These are phyloP conservation scores for Ormyrus thymus DNA, from an alignment of 2,888 invertebrate genomes.

Conservation along the genomic window DNA sequence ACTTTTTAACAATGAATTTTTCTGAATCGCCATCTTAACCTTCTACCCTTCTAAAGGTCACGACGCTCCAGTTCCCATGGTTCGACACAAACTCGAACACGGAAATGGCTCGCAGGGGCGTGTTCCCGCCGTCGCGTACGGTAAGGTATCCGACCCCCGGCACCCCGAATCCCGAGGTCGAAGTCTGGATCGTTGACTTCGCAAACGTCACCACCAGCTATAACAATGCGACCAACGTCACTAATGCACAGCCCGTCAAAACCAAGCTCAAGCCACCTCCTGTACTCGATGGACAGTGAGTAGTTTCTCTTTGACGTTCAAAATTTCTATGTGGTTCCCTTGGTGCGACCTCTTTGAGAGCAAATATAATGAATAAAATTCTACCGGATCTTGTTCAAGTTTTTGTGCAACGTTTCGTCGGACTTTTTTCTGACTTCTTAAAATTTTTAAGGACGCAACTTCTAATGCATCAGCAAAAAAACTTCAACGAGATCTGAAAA, in stretches of 20 bases:
- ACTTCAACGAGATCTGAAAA: too few species aligned
- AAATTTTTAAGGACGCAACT: too few species aligned
- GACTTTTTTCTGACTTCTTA: too few species aligned
- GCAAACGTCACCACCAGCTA: constrained; percentile 75
- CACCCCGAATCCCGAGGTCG: constrained; percentile 89
- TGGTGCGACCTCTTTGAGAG: too few species aligned
- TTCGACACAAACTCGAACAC: constrained; percentile 79
- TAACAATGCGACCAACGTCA: constrained; percentile 67
- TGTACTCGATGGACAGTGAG: constrained; percentile 88
- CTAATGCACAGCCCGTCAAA: constrained; percentile 56
- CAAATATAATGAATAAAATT: too few species aligned
- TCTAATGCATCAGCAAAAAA: too few species aligned
- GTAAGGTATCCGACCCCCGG: constrained; percentile 93
- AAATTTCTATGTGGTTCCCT: too few species aligned
- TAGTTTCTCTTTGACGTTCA: too few species aligned
- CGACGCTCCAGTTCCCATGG: constrained; percentile 81
- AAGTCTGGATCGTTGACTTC: constrained; percentile 86
- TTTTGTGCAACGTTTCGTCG: too few species aligned
- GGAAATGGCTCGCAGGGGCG: constrained; percentile 77
- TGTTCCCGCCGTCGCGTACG: constrained; percentile 87
- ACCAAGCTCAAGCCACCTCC: constrained; percentile 81
- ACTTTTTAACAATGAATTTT: too few species aligned
- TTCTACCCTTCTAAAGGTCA: constrained; percentile 58
- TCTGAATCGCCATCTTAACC: too few species aligned
- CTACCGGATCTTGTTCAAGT: too few species aligned